Percentiles rank a stretch among this genome's conserved stretches.
Evolutionary conservation across 2,113 vertebrate species (phyloP).

Genomic region (Oreochromis tanganicae): DNA sequence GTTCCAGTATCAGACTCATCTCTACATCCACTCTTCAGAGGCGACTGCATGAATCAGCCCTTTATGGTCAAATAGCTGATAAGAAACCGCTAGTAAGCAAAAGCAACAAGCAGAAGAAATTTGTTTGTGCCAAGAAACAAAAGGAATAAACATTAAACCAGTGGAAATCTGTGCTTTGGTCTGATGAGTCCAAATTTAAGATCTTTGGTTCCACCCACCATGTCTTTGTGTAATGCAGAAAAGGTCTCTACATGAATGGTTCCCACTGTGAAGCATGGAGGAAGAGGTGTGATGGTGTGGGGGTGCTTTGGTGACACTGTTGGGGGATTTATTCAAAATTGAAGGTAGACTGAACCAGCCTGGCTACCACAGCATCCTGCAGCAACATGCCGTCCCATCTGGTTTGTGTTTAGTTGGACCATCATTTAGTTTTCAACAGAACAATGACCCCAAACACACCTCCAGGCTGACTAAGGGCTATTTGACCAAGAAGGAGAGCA

Average conservation of each 20-base stretch:
- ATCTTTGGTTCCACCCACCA: neutral
- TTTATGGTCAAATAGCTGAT: neutral
- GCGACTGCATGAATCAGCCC: neutral
- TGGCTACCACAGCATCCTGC: neutral
- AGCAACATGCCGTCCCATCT: too few relatives aligned
- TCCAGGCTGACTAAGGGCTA: neutral
- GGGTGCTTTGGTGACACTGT: neutral
- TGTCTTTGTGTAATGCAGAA: neutral
- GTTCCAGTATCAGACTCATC: neutral
- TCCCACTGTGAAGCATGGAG: neutral
- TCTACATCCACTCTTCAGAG: neutral
- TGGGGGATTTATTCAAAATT: neutral
- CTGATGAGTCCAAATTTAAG: neutral
- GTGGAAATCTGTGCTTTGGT: neutral
- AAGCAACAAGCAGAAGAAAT: neutral
- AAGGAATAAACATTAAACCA: neutral
- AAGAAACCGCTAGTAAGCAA: neutral
- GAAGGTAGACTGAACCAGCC: fast-evolving
- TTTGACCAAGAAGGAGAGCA: neutral
- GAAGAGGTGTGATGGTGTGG: neutral
- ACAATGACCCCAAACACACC: neutral
- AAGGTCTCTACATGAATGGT: neutral
- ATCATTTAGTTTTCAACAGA: neutral
- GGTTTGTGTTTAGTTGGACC: too few relatives aligned
- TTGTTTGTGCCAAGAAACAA: neutral